Conservation (phyloP, 2,888 invertebrate genomes). For the Merodon equestris region DNA sequence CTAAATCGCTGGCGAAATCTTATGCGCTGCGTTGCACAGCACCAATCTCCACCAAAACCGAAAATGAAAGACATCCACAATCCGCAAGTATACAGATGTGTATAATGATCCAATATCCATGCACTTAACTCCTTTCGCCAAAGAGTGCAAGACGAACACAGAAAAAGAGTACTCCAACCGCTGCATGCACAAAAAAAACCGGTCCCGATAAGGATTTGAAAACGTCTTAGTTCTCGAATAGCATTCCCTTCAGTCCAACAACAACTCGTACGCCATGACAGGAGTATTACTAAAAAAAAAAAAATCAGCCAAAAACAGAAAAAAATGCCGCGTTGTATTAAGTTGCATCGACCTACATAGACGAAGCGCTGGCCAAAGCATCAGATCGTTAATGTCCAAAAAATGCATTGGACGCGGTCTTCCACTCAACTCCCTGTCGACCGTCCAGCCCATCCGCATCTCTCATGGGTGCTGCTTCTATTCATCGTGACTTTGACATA, state of each 20-base stretch:
- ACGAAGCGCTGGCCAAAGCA: constrained; percentile 36
- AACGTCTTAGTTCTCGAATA: constrained; percentile 68
- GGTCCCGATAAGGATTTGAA: constrained; percentile 67
- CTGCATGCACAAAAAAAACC: constrained; percentile 29
- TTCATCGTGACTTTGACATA: constrained; percentile 66
- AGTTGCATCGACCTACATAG: constrained; percentile 78
- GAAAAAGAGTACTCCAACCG: constrained; percentile 14
- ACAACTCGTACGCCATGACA: constrained; percentile 4
- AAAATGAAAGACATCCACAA: constrained; percentile 8
- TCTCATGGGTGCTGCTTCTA: no score
- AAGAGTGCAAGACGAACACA: not conserved
- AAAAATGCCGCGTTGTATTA: constrained; percentile 71
- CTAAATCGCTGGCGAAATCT: constrained; percentile 33
- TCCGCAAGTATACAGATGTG: not conserved
- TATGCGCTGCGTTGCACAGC: constrained; percentile 29
- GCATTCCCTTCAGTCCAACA: constrained; percentile 25
- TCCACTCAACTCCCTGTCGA: constrained; percentile 10
- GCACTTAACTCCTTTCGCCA: constrained; percentile 34
- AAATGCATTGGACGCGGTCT: constrained; percentile 58
- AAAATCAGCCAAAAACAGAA: constrained; percentile 38
- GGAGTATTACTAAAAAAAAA: constrained; percentile 60
- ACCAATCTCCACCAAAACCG: constrained; percentile 32
- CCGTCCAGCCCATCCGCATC: constrained; percentile 52
- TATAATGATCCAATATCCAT: constrained; percentile 42
- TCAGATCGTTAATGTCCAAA: constrained; percentile 48